These are phyloP conservation scores for Aphidoletes aphidimyza DNA, from an alignment of 2,888 invertebrate species.

Conservation along the genomic window DNA sequence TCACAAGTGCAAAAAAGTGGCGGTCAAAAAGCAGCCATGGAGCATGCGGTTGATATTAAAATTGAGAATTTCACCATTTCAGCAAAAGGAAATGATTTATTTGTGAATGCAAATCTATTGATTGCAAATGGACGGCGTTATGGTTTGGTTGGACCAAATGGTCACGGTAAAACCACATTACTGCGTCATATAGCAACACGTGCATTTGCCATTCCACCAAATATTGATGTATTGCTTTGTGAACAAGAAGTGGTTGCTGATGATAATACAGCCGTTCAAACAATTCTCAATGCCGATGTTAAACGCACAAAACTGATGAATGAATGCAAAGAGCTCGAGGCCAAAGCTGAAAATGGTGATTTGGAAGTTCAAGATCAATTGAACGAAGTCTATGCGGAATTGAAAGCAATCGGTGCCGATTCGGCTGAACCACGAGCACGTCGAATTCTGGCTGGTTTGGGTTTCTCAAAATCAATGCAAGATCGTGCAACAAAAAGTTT, in stretches of 20 bases:
- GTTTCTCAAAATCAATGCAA: constrained; percentile 91
- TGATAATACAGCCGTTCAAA: constrained; percentile 90
- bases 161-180: constrained; percentile 98
- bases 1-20: constrained; percentile 82
- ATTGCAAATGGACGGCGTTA: constrained; percentile 95
- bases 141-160: constrained; percentile 98
- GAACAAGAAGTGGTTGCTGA: constrained; percentile 99
- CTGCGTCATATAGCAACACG: constrained; percentile 91
- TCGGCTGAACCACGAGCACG: constrained; percentile 97
- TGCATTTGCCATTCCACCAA: constrained; percentile 93
- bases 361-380: constrained; percentile 79
- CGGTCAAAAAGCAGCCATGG: constrained; percentile 81
- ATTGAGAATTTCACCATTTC: constrained; percentile 98
- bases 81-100: constrained; percentile 96
- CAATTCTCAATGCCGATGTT: constrained; percentile 92
- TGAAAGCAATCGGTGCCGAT: constrained; percentile 96
- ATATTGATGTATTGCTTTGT: constrained; percentile 94
- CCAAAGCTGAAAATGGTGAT: constrained; percentile 76
- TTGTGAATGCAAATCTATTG: constrained; percentile 92
- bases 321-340: constrained; percentile 86
- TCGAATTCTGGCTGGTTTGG: constrained; percentile 95
- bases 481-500: constrained; percentile 89
- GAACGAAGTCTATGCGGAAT: constrained; percentile 92
- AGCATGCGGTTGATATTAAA: constrained; percentile 97
- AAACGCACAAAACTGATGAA: constrained; percentile 84